Conservation (phyloP, 2,888 invertebrate species). For the Ryuthela nishihirai region DNA sequence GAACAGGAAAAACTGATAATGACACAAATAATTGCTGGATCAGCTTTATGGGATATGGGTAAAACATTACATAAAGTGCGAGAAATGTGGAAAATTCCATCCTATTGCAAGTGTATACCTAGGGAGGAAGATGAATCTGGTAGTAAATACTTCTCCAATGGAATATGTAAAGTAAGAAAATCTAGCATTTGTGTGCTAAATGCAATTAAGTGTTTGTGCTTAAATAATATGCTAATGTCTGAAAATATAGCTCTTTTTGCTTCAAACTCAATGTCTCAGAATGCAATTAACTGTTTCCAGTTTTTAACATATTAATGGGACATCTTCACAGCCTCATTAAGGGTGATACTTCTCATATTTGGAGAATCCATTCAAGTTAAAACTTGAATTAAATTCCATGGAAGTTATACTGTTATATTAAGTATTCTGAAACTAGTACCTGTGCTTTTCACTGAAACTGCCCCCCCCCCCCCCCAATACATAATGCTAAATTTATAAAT, state of each 20-base stretch:
- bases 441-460: too few relatives aligned
- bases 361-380: too few relatives aligned
- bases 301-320: too few relatives aligned
- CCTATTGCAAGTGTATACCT: conserved; percentile 45
- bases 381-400: too few relatives aligned
- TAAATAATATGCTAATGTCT: neutral
- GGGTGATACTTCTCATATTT: too few relatives aligned
- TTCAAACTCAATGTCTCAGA: too few relatives aligned
- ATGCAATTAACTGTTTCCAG: too few relatives aligned
- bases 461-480: too few relatives aligned
- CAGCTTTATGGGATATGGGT: conserved; percentile 51
- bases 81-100: conserved; percentile 70
- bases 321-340: too few relatives aligned
- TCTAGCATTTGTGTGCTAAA: neutral
- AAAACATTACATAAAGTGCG: conserved; percentile 72
- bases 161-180: conserved; percentile 19
- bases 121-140: neutral
- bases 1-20: conserved; percentile 81
- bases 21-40: conserved; percentile 91
- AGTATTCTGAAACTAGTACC: too few relatives aligned
- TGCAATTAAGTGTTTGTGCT: neutral
- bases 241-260: neutral
- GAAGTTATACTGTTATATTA: too few relatives aligned
- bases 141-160: conserved; percentile 8
- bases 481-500: too few relatives aligned